phyloP scores from a whole-genome alignment of 2,888 invertebrate species.

The Prosapia bicincta region DNA sequence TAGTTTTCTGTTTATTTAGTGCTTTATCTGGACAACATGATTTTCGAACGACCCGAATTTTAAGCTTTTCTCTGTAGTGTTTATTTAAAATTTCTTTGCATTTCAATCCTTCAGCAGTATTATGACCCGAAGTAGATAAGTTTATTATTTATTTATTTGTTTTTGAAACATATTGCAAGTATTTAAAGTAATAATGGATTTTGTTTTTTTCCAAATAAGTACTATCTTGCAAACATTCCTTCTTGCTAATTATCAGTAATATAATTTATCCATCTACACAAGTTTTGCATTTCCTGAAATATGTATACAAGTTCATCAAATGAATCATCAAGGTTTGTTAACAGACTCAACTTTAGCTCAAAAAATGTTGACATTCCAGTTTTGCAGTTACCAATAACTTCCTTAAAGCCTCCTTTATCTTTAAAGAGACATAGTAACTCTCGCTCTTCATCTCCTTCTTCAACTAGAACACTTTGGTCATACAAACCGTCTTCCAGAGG shows the following conservation, averaged over 20 bases:
- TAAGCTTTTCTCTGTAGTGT: not conserved
- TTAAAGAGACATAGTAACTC: not conserved
- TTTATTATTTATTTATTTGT: not conserved
- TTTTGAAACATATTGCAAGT: too few species aligned
- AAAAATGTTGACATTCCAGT: not conserved
- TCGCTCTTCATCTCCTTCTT: not conserved
- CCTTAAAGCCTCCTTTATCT: not conserved
- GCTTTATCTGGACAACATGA: not conserved
- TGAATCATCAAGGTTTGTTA: not conserved
- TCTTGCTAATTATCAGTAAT: too few species aligned
- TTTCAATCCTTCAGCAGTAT: not conserved
- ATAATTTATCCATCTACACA: too few species aligned
- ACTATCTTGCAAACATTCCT: not conserved
- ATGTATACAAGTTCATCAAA: not conserved
- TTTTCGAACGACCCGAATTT: not conserved
- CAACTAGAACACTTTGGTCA: not conserved
- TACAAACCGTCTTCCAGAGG: constrained; percentile 8
- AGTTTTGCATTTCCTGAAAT: too few species aligned
- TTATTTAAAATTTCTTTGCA: not conserved
- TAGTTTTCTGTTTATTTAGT: not conserved
- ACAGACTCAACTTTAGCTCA: not conserved
- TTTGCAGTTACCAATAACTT: not conserved
- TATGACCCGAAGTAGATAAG: not conserved
- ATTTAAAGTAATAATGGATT: not conserved
- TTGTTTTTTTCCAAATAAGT: not conserved